Base-by-base conservation (phyloP, 2,113 vertebrate genomes). In the Manacus vitellinus region DNA sequence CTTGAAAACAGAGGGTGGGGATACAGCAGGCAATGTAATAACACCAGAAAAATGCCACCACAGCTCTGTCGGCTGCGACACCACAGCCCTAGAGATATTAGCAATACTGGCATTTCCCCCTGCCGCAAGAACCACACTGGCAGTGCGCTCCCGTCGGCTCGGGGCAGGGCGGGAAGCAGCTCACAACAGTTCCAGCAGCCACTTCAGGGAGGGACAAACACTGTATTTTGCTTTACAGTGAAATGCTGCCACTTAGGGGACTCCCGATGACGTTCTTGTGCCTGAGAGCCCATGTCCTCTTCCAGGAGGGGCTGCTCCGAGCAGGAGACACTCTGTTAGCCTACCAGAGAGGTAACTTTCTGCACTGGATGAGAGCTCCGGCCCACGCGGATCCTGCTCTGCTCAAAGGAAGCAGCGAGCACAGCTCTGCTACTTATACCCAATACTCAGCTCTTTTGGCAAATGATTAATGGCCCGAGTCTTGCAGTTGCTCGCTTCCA, bases 1-100 rank as follows among this genome's bases (percentile, higher is more conserved):
- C 95, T 97, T 95, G 94, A 97, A 98, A 96, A 97, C 71, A 90
- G 94, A 97, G 97, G 97, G 97, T 96, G 96, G 94, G 93, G 97
- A 97, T 68, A 72, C 0, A 56, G 88, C 92, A 97, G 81, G 96
- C 94, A 87, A 87, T 81, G 97, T 41, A 95, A 61, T 83, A 95
- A 96, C 91, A 76, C 46, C 91, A 96, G 95, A 96, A 97, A 91
- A 97, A 97, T 96, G 96, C 97, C 97, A 97, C 92, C 90, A 24
- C 94, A 73, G 86, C 88, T 82, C 22, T 61, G 97, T 67, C 71
- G 52, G 96, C 95, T 97, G 94, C 6, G 9, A 75, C 59, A 91
- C 96, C 92, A 39, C 77, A 96, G 94, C 96, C 95, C 95, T 67
- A 85, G 95, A 97, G 97, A 71, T 89, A 82, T 86, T 58, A 81